A percentile compares a stretch with the other conserved stretches of the same genome.
These are phyloP conservation scores for Trematomus bernacchii DNA, from an alignment of 2,797 vertebrate genomes.

Conservation along the genomic window DNA sequence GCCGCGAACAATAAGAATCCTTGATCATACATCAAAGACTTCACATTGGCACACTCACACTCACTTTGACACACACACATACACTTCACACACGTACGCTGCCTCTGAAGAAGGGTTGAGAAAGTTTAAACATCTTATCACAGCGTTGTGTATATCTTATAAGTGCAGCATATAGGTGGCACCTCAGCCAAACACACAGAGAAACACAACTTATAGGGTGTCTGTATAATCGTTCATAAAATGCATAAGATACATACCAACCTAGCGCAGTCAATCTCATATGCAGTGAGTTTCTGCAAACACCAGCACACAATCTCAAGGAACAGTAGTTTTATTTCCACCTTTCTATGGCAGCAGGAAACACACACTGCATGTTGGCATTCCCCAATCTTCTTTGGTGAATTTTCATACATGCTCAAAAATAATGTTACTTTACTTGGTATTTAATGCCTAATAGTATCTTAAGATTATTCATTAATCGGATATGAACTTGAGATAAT, in stretches of 20 bases:
- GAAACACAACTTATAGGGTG: neutral
- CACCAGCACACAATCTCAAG: constrained; percentile 21
- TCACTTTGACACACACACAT: constrained; percentile 11
- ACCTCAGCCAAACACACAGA: constrained; percentile 7
- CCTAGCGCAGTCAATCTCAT: neutral
- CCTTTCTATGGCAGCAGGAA: neutral
- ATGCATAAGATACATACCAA: neutral
- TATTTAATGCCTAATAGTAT: no score
- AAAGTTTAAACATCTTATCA: constrained; percentile 52
- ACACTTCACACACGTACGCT: constrained; percentile 18
- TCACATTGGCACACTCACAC: constrained; percentile 42
- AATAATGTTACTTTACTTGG: neutral
- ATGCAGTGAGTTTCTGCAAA: constrained; percentile 29
- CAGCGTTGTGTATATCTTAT: constrained; percentile 27
- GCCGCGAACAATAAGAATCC: constrained; percentile 78
- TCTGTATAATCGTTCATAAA: constrained; percentile 1
- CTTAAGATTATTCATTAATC: no score
- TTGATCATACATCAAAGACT: constrained; percentile 81
- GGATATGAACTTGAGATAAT: neutral
- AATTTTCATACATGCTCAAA: neutral
- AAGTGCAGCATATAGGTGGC: constrained; percentile 16
- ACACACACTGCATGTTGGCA: constrained; percentile 7
- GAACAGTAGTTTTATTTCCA: constrained; percentile 31
- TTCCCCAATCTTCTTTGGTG: constrained; percentile 7
- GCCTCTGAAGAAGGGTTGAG: constrained; percentile 42